These are phyloP conservation scores for Caenorhabditis inopinata DNA, from an alignment of 1,140 invertebrate species.

Conservation along the genomic window DNA sequence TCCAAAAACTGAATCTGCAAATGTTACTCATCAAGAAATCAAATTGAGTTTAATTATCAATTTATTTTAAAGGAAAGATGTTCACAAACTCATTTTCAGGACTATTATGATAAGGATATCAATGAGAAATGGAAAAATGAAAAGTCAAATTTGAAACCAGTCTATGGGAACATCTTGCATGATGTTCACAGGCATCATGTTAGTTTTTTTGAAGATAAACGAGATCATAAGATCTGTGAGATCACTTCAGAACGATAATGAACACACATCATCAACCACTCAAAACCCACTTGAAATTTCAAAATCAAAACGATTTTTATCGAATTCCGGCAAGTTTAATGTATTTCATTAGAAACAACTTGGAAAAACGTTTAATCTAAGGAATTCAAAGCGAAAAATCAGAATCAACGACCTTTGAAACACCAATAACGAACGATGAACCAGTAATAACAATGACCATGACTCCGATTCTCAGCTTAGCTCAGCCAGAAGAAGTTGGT, in stretches of 20 bases:
- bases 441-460: conserved; percentile 11
- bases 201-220: neutral
- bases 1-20: neutral
- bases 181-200: neutral
- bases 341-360: neutral
- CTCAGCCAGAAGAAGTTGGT: conserved; percentile 4
- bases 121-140: neutral
- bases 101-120: conserved; percentile 6
- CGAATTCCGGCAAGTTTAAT: neutral
- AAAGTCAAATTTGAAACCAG: neutral
- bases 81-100: too few relatives aligned
- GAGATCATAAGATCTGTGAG: too few relatives aligned
- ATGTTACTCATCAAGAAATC: neutral
- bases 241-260: neutral
- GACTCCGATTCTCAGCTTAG: neutral
- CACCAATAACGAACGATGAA: neutral
- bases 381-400: neutral
- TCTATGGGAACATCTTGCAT: neutral
- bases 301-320: neutral
- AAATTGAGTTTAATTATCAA: neutral
- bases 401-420: neutral
- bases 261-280: neutral
- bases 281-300: neutral
- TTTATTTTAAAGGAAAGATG: too few relatives aligned
- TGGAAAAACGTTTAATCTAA: neutral